Base-by-base conservation (phyloP, 2,113 vertebrate genomes). In the Campylomormyrus tamandua region DNA sequence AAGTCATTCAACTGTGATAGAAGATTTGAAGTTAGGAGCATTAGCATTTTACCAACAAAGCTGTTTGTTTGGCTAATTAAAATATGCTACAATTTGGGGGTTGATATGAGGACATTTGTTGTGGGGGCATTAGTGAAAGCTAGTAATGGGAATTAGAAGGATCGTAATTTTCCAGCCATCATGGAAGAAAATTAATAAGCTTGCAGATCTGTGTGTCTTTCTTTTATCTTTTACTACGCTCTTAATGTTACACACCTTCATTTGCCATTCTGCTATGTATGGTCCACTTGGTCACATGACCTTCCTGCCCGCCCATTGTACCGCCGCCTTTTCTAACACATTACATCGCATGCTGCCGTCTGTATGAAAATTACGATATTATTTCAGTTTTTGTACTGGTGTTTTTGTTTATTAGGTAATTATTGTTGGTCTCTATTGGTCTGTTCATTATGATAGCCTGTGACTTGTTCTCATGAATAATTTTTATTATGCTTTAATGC, bases 1-100 rank as follows among this genome's bases (percentile, higher is more conserved):
- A 88, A 66, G 35, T 88, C 53, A n/a, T 66, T 58, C 52, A 42
- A 46, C 52, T 62, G 52, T 66, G 31, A 62, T 88, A 42, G 56
- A 87, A 50, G 87, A 45, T 53, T 66, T 42, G 19, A 62, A 56
- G 53, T 88, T 52, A 66, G 5, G 56, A 4, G 52, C 87, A 88
- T 88, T 62, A 62, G 17, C 53, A 39, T 58, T 56, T 62, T 62
- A 66, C 27, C 85, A 53, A 49, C 88, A 80, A 83, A 42, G 48
- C 31, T 8, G 49, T 89, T 89, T 83, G 70, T 89, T 52, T 83
- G 74, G 27, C 74, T 42, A 89, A 83, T 89, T 89, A 52, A 89
- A 89, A 53, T 42, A 49, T 89, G 35, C 70, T 56, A 83, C 50
- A 35, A 53, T 13, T 80, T 31, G 48, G 42, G 50, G 39, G 49